Percentiles rank a stretch among this genome's conserved stretches.
phyloP scores from a whole-genome alignment of 2,797 vertebrate genomes.

The Enteromius anoplus region DNA sequence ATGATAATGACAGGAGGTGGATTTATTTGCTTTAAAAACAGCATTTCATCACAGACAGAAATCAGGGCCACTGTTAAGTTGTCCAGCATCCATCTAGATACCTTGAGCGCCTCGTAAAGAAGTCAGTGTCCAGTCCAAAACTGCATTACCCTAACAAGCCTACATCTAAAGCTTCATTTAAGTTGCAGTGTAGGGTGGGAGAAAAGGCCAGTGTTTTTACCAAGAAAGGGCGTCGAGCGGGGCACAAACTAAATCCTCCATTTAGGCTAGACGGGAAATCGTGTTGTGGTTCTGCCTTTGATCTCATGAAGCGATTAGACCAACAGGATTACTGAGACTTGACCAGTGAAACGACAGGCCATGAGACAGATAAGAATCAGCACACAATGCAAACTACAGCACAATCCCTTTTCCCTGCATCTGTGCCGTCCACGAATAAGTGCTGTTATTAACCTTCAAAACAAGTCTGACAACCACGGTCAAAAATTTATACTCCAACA shows the following conservation, averaged over 20 bases:
- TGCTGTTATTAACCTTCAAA: not conserved
- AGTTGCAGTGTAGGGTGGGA: not conserved
- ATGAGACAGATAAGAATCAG: slow-evolving; percentile 1
- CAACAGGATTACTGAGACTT: slow-evolving; percentile 45
- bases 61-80: not conserved
- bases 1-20: not conserved
- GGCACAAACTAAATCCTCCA: slow-evolving; percentile 26
- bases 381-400: slow-evolving; percentile 1
- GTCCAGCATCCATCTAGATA: not conserved
- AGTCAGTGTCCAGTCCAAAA: not conserved
- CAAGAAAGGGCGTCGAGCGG: slow-evolving; percentile 9
- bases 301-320: slow-evolving; percentile 45
- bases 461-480: not conserved
- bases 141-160: slow-evolving; percentile 11
- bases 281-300: slow-evolving; percentile 39
- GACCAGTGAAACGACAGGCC: slow-evolving; percentile 30
- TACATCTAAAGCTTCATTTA: slow-evolving; percentile 16
- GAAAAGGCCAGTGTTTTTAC: not conserved
- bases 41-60: not conserved
- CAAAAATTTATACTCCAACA: not conserved
- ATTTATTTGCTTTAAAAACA: slow-evolving; percentile 1
- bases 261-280: slow-evolving; percentile 32
- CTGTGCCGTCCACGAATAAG: slow-evolving; percentile 5
- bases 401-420: not conserved
- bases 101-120: not conserved